phyloP scores from a whole-genome alignment of 2,888 invertebrate species.

The Caenorhabditis wallacei region DNA sequence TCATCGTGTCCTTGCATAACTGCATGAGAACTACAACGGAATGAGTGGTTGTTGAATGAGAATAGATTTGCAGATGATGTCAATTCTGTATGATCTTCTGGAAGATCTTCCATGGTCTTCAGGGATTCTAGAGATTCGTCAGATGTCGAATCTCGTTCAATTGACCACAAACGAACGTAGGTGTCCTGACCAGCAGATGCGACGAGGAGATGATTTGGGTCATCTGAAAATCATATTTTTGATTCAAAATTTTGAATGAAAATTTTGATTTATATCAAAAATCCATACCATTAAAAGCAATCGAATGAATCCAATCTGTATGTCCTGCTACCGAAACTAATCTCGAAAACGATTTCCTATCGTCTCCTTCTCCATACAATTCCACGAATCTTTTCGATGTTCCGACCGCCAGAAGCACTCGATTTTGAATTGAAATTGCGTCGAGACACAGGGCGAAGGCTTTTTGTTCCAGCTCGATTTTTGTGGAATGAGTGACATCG shows the following conservation, averaged over 20 bases:
- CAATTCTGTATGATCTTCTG: conserved; percentile 44
- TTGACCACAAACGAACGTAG: conserved; percentile 71
- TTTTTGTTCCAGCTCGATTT: conserved; percentile 51
- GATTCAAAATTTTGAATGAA: neutral
- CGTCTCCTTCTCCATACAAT: conserved; percentile 59
- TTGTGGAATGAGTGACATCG: conserved; percentile 2
- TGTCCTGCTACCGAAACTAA: conserved; percentile 71
- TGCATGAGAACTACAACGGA: conserved; percentile 85
- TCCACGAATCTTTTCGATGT: conserved; percentile 76
- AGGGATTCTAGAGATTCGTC: neutral
- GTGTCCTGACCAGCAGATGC: conserved; percentile 73
- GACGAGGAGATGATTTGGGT: conserved; percentile 54
- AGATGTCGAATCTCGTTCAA: conserved; percentile 40
- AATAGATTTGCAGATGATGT: conserved; percentile 64
- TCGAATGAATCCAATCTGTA: conserved; percentile 76
- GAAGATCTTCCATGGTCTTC: conserved; percentile 1
- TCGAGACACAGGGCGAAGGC: conserved; percentile 62
- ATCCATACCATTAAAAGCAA: conserved; percentile 75
- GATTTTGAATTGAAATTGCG: conserved; percentile 41
- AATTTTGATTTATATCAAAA: neutral
- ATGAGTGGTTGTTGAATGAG: neutral
- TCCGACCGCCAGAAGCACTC: conserved; percentile 71
- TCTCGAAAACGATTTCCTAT: conserved; percentile 46
- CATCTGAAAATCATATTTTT: conserved; percentile 42
- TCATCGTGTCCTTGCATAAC: conserved; percentile 94